Conservation (phyloP, 1,140 invertebrate species). For the Diplogasteroides magnus region DNA sequence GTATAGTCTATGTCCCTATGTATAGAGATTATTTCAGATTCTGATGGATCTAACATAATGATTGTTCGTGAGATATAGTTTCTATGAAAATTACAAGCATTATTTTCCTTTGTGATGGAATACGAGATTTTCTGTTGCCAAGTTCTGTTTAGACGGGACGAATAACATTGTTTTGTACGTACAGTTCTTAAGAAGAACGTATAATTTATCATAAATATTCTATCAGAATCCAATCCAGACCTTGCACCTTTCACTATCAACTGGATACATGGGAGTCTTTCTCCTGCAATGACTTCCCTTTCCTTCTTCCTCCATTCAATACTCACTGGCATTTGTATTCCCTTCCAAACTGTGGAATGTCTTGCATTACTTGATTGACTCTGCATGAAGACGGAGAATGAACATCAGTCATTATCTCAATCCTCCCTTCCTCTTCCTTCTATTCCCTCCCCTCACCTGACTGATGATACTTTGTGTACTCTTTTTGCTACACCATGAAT, state of each 20-base stretch:
- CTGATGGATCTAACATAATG: too few species aligned
- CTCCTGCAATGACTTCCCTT: too few species aligned
- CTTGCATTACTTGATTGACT: conserved; percentile 35
- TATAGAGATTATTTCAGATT: too few species aligned
- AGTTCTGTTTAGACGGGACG: too few species aligned
- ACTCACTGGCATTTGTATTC: conserved; percentile 30
- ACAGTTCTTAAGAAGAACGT: too few species aligned
- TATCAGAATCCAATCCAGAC: conserved; percentile 33
- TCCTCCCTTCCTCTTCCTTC: not conserved
- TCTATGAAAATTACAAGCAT: too few species aligned
- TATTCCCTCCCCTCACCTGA: conserved; percentile 16
- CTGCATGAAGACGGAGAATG: conserved; percentile 31
- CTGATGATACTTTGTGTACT: conserved; percentile 13
- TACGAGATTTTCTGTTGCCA: too few species aligned
- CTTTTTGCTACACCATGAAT: conserved; percentile 44
- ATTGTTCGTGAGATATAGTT: too few species aligned
- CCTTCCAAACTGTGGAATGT: conserved; percentile 32
- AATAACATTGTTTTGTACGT: too few species aligned
- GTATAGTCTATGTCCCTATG: too few species aligned
- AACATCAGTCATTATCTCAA: conserved; percentile 35
- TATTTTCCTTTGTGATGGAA: too few species aligned
- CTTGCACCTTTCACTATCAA: conserved; percentile 25
- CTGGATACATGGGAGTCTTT: conserved; percentile 31
- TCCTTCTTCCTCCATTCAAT: not conserved
- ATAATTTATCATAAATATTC: too few species aligned